phyloP scores from a whole-genome alignment of 2,888 invertebrate species.

The Lasioglossum figueresi region DNA sequence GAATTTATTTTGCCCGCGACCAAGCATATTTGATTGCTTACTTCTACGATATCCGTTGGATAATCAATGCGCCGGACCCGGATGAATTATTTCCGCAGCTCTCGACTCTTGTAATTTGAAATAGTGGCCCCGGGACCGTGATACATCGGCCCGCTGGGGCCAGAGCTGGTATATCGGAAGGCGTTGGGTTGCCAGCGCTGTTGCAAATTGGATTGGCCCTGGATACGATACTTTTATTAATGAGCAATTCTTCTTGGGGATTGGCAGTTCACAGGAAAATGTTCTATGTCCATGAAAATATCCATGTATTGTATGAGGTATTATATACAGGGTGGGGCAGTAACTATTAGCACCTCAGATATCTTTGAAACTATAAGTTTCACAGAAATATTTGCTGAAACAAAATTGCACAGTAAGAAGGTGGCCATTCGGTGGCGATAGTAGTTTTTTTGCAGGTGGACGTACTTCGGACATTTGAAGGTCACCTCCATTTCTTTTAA shows the following conservation, averaged over 20 bases:
- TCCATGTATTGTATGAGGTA: too few species aligned
- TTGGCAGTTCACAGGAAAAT: background rate
- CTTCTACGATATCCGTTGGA: slow-evolving; percentile 23
- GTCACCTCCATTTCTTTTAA: too few species aligned
- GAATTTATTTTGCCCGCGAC: slow-evolving; percentile 49
- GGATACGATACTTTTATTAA: background rate
- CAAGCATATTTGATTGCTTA: slow-evolving; percentile 59
- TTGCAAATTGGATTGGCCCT: background rate
- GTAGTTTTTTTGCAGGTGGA: too few species aligned
- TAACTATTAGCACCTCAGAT: too few species aligned
- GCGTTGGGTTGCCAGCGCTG: background rate
- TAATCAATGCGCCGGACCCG: background rate
- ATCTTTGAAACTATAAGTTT: too few species aligned
- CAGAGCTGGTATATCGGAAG: background rate
- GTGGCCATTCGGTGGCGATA: too few species aligned
- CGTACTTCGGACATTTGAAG: too few species aligned
- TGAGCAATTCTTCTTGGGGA: background rate
- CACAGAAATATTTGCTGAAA: too few species aligned
- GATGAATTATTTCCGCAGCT: slow-evolving; percentile 24
- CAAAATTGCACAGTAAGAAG: too few species aligned
- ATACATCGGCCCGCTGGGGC: background rate
- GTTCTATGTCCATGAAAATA: too few species aligned
- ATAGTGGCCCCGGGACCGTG: background rate
- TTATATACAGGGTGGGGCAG: too few species aligned
- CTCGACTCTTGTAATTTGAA: background rate